These are phyloP conservation scores for Cyclophora albipunctata DNA, from an alignment of 2,888 invertebrate genomes.

Conservation along the genomic window DNA sequence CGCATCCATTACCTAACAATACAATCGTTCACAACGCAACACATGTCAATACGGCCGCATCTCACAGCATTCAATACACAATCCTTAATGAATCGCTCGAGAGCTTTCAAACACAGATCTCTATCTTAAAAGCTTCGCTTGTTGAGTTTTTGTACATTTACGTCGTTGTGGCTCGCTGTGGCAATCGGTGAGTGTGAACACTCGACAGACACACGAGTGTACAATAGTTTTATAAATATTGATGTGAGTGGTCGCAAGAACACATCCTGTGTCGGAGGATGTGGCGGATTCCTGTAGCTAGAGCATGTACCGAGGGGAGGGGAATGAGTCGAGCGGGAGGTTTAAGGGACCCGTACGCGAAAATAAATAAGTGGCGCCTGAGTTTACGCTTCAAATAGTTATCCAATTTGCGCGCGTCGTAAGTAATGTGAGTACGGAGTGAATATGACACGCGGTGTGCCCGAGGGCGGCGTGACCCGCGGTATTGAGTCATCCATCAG, in stretches of 20 bases:
- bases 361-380: too few species aligned
- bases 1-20: too few species aligned
- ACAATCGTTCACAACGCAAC: too few species aligned
- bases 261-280: not conserved
- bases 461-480: not conserved
- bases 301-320: not conserved
- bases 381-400: not conserved
- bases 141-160: slow-evolving; percentile 17
- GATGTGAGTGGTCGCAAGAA: too few species aligned
- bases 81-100: too few species aligned
- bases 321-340: not conserved
- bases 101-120: slow-evolving; percentile 17
- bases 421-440: not conserved
- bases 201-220: too few species aligned
- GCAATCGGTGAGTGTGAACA: not conserved
- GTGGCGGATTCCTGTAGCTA: not conserved
- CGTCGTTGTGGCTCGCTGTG: slow-evolving; percentile 1
- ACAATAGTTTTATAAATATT: too few species aligned
- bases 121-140: slow-evolving; percentile 37
- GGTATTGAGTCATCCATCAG: slow-evolving; percentile 17
- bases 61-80: too few species aligned
- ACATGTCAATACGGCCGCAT: too few species aligned
- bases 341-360: not conserved
- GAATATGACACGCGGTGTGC: not conserved
- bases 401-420: not conserved